phyloP scores from a whole-genome alignment of 2,888 invertebrate genomes.

The Eudasyphora cyanicolor region DNA sequence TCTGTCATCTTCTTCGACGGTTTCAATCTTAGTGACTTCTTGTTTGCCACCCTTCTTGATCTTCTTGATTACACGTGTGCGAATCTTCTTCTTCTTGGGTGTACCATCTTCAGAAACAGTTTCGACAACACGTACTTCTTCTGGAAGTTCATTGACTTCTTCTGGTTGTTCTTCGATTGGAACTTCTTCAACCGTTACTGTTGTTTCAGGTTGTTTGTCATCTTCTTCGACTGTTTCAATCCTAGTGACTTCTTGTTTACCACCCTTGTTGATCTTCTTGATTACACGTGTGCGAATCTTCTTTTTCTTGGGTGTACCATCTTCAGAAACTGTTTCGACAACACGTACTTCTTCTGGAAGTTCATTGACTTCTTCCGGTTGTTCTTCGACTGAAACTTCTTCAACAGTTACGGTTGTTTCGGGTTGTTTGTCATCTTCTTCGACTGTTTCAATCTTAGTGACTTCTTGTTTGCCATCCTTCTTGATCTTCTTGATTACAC shows the following conservation, averaged over 20 bases:
- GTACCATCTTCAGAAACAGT: constrained; percentile 54
- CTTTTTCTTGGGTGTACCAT: constrained; percentile 72
- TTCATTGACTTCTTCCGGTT: constrained; percentile 69
- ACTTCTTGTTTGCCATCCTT: constrained; percentile 67
- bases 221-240: constrained; percentile 78
- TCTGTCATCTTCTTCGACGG: constrained; percentile 56
- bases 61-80: constrained; percentile 52
- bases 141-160: constrained; percentile 39
- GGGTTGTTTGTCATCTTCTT: constrained; percentile 74
- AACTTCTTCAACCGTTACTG: constrained; percentile 70
- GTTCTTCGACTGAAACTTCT: constrained; percentile 65
- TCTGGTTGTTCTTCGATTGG: constrained; percentile 61
- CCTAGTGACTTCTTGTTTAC: constrained; percentile 75
- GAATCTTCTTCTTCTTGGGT: constrained; percentile 50
- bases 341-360: constrained; percentile 62
- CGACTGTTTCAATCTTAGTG: constrained; percentile 76
- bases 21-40: constrained; percentile 58
- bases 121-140: constrained; percentile 54
- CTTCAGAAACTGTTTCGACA: constrained; percentile 69
- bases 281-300: constrained; percentile 75
- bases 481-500: constrained; percentile 61
- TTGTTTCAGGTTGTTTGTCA: constrained; percentile 74
- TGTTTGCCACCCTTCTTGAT: constrained; percentile 55
- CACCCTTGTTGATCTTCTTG: constrained; percentile 73
- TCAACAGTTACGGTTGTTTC: constrained; percentile 72